Evolutionary conservation across 2,888 invertebrate species (phyloP), one percentile per base, ranked within the genome.

Genomic region (Ethmia dodecea): DNA sequence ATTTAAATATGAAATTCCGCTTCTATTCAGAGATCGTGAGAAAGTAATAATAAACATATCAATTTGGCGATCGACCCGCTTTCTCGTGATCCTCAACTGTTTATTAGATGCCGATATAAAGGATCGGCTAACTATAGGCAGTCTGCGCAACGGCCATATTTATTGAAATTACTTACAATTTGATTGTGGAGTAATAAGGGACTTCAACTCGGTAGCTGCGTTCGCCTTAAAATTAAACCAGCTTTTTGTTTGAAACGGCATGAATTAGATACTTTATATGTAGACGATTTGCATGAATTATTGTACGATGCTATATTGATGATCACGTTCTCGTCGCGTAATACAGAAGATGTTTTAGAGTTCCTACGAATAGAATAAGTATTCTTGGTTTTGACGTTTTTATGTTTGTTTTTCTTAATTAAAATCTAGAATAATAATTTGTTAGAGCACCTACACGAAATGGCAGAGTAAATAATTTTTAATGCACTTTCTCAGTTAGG

Each of bases 151-250:
- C 62, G 61, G 61, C 78, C 74, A 72, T 84, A 81, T 81, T 86
- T 83, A 81, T 78, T 83, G 78, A 80, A 83, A 86, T 86, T 84
- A 81, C 84, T 83, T 66, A 76, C 74, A 75, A 75, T 83, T 81
- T 84, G 80, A 81, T 77, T 83, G 80, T 79, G 62, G 57, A 44
- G 56, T 83, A 81, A 83, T 80, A 68, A 76, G 66, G 63, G 72
- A 64, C 49, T 67, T 64, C 65, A 66, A 66, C 61, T 60, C 76
- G 67, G 83, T 77, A 79, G 79, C 79, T 61, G 60, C 51, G 56
- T 60, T 67, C 57, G 61, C 67, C 65, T 69, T 74, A 57, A 72
- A 72, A 76, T 79, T 76, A 73, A 68, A 60, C 56, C 59, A 60
- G 61, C 60, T 69, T 77, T 75, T 74, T 74, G 72, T 76, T 71